Evolutionary conservation across 2,888 invertebrate genomes (phyloP), one percentile per base, ranked within the genome.

Genomic region (Nomada fucata): DNA sequence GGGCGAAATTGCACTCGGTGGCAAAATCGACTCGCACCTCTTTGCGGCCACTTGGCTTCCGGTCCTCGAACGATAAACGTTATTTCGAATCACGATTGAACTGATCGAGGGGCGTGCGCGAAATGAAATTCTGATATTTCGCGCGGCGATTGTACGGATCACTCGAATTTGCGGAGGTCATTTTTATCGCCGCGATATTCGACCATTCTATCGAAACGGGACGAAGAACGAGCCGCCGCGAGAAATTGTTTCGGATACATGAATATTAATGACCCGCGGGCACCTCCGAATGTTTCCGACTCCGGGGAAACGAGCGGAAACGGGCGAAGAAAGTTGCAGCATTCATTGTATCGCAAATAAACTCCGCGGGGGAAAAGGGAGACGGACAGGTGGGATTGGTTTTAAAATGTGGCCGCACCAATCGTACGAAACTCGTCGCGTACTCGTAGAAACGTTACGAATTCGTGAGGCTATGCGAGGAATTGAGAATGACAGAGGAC

Each of bases 251-350:
- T 75, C 68, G 74, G 69, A 68, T 75, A 57, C 75, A 63, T 78
- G 78, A 75, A 75, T 78, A 78, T 78, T 78, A 78, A 78, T 75
- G 75, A 57, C 50, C 55, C 53, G 67, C 47, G 36, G 61, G 73
- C 60, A 67, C 60, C 65, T 77, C 67, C 53, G 53, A 61, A 68
- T 52, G 63, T 78, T 68, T 50, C 60, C 77, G 42, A 44, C 23
- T 50, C 15, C 63, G 36, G 50, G n/a, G 68, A 61, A 63, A 61
- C 67, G 59, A 29, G 50, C 50, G 36, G 23, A 53, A 67, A 2
- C 11, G 26, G 64, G 52, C 36, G 26, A n/a, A 65, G 42, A 55
- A 78, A 68, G 67, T 64, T 64, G 29, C 52, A 47, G 26, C 64
- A 3, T 64, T 63, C 68, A 52, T 74, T 50, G 42, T 63, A 64